These are phyloP conservation scores for Spilosoma lubricipeda DNA, from an alignment of 2,888 invertebrate species.

Conservation along the genomic window DNA sequence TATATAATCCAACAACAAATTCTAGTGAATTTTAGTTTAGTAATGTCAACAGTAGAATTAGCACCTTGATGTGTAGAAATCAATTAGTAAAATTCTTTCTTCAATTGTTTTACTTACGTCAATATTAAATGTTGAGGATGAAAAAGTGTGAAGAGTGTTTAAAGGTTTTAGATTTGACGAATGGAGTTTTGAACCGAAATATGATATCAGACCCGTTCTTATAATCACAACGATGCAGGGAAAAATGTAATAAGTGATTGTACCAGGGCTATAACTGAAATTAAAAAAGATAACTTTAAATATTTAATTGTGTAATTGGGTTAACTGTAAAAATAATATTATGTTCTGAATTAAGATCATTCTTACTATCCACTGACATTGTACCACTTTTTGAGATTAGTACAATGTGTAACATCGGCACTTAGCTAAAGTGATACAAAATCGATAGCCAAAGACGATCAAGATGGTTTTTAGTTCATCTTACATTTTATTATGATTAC, in stretches of 20 bases:
- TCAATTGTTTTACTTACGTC: constrained; percentile 13
- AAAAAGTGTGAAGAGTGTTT: constrained; percentile 15
- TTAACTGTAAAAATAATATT: no score
- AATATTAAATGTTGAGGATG: constrained; percentile 16
- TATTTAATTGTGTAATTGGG: neutral
- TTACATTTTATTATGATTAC: no score
- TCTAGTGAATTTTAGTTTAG: no score
- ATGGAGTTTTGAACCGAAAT: constrained; percentile 18
- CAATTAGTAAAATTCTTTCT: no score
- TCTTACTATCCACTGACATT: neutral
- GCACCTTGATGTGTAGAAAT: no score
- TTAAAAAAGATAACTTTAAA: neutral
- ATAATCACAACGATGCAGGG: constrained; percentile 10
- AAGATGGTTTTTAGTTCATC: no score
- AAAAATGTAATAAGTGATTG: neutral
- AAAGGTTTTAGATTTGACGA: constrained; percentile 16
- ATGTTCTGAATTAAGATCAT: neutral
- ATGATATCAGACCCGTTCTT: constrained; percentile 5
- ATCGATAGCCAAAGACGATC: no score
- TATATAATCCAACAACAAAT: no score
- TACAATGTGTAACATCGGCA: neutral
- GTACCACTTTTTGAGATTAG: neutral
- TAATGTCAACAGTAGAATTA: no score
- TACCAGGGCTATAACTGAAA: constrained; percentile 2
- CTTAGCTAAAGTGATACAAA: no score